Evolutionary conservation across 2,797 vertebrate species (phyloP), one percentile per base, ranked within the genome.

Genomic region (Neoniphon sammara): DNA sequence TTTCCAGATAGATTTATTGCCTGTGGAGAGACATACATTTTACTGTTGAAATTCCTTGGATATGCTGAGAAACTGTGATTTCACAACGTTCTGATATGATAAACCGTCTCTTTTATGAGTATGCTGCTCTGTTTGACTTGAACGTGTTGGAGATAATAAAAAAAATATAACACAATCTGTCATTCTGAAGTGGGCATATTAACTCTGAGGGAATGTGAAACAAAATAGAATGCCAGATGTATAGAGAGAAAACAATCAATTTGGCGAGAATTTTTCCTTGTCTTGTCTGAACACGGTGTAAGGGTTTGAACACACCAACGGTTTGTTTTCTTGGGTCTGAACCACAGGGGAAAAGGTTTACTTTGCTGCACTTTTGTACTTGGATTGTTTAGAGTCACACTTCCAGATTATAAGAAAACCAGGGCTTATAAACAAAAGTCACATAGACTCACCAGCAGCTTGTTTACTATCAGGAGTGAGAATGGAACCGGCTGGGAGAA

Each of bases 1-100:
- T 86, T 82, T 56, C 63, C 62, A 70, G 77, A 81, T 80, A 82
- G 83, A 92, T 88, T 75, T 86, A 86, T 82, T 66, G 76, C 75
- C 78, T 67, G 73, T 68, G 77, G 86, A 67, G 67, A 86, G 70
- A 73, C 59, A 77, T 30, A 20, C 53, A 25, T 87, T 87, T 81
- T 62, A 74, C 78, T 39, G 21, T 64, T 6, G 49, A 73, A 66
- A 79, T 84, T 80, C 54, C 2, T 7, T 0, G 55, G 75, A 78
- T 73, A 77, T 66, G 71, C 64, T 78, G 18, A 60, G 80, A 81
- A 70, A 82, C 73, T 66, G 77, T 73, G 72, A 85, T 85, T 74
- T 86, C 79, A 79, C 70, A 52, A n/a, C 63, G 80, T 81, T 27
- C 76, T 70, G 85, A 84, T 83, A 74, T 89, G 71, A 89, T 75